Percentiles rank a stretch among this genome's conserved stretches.
These are phyloP conservation scores for Microplitis demolitor DNA, from an alignment of 1,140 invertebrate genomes.

Conservation along the genomic window DNA sequence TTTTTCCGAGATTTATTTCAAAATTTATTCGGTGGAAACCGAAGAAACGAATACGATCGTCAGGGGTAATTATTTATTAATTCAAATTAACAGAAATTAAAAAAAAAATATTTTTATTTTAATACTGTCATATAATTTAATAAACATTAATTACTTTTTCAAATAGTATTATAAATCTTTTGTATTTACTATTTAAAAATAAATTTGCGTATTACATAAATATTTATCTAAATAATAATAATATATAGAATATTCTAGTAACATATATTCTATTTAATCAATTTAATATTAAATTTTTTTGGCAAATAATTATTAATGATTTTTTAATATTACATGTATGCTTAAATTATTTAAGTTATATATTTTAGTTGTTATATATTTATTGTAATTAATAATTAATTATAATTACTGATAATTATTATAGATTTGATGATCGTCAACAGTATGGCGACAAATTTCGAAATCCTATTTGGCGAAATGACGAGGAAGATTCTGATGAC, in stretches of 20 bases:
- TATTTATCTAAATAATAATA: too few relatives aligned
- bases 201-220: too few relatives aligned
- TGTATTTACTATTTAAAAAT: too few relatives aligned
- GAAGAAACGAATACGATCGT: constrained; percentile 20
- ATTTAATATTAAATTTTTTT: too few relatives aligned
- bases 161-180: too few relatives aligned
- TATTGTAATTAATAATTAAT: background rate
- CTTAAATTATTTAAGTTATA: background rate
- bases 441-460: constrained; percentile 38
- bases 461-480: constrained; percentile 51
- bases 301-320: background rate
- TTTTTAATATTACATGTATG: background rate
- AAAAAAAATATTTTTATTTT: background rate
- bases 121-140: background rate
- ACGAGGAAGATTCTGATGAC: constrained; percentile 45
- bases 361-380: background rate
- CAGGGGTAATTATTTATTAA: constrained; percentile 21
- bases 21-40: constrained; percentile 35
- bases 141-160: too few relatives aligned
- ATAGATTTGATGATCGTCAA: constrained; percentile 35
- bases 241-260: too few relatives aligned
- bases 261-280: too few relatives aligned
- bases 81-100: background rate
- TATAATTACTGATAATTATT: constrained; percentile 23
- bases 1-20: constrained; percentile 42